These are phyloP conservation scores for Eurystomus glaucurus DNA, from an alignment of 2,797 vertebrate genomes.

Conservation along the genomic window DNA sequence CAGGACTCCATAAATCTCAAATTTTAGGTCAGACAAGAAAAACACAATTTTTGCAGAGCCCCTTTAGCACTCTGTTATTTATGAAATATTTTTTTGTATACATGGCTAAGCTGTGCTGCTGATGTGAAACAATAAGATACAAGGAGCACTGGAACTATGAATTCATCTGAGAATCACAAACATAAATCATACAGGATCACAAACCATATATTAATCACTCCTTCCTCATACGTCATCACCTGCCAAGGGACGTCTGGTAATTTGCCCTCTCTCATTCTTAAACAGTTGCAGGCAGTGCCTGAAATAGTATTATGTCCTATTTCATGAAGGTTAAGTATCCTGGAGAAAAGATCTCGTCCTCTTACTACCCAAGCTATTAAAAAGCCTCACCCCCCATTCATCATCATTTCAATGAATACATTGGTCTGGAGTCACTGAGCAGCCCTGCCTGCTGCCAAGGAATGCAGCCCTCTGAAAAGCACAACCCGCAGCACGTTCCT, in stretches of 20 bases:
- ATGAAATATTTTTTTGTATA: not conserved
- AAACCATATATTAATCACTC: not conserved
- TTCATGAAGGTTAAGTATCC: conserved; percentile 60
- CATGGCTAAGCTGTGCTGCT: not conserved
- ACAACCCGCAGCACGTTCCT: not conserved
- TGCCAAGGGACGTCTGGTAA: not conserved
- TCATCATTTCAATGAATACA: not conserved
- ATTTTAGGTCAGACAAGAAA: not conserved
- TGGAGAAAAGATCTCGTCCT: not conserved
- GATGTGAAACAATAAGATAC: not conserved
- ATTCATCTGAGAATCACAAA: not conserved
- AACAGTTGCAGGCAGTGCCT: not conserved
- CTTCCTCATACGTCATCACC: not conserved
- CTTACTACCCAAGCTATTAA: conserved; percentile 34
- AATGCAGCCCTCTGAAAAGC: not conserved
- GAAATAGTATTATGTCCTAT: not conserved
- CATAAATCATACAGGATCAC: not conserved
- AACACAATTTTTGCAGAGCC: not conserved
- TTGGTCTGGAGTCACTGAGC: not conserved
- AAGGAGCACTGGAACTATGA: not conserved
- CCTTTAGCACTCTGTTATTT: not conserved
- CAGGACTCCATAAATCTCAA: not conserved
- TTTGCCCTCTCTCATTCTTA: not conserved
- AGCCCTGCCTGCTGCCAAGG: not conserved
- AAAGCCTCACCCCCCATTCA: conserved; percentile 7